phyloP scores from a whole-genome alignment of 1,140 invertebrate genomes.

The Eurosta solidaginis region DNA sequence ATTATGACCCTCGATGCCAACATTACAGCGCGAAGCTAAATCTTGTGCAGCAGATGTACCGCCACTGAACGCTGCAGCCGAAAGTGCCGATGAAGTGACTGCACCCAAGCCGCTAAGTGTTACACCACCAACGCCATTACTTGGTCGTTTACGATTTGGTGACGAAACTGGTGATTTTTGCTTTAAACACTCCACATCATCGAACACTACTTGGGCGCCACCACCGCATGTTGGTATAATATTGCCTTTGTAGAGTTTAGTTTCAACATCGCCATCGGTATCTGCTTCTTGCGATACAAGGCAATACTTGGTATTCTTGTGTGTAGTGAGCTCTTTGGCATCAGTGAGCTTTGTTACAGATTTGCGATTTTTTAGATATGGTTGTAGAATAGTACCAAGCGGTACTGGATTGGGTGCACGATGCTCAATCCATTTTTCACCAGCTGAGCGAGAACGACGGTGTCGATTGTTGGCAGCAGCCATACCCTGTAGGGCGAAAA shows the following conservation, averaged over 20 bases:
- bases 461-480: slow-evolving; percentile 75
- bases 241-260: slow-evolving; percentile 91
- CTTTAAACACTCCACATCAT: slow-evolving; percentile 89
- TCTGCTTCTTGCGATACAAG: slow-evolving; percentile 90
- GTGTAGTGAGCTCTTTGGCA: slow-evolving; percentile 72
- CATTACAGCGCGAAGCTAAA: slow-evolving; percentile 50
- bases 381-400: slow-evolving; percentile 86
- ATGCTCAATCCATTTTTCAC: slow-evolving; percentile 89
- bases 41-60: slow-evolving; percentile 36
- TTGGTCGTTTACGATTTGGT: slow-evolving; percentile 53
- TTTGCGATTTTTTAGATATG: slow-evolving; percentile 78
- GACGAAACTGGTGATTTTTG: slow-evolving; percentile 75
- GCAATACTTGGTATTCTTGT: slow-evolving; percentile 85
- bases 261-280: slow-evolving; percentile 89
- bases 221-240: slow-evolving; percentile 90
- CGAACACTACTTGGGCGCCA: slow-evolving; percentile 93
- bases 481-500: slow-evolving; percentile 57
- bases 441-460: slow-evolving; percentile 77
- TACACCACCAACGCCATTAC: slow-evolving; percentile 31
- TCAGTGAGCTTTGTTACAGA: slow-evolving; percentile 80
- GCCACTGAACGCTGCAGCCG: slow-evolving; percentile 38
- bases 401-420: slow-evolving; percentile 73
- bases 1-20: slow-evolving; percentile 57
- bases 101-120: slow-evolving; percentile 37
- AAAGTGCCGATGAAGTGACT: slow-evolving; percentile 37